These are phyloP conservation scores for Campoplex capitator DNA, from an alignment of 2,888 invertebrate genomes.

Conservation along the genomic window DNA sequence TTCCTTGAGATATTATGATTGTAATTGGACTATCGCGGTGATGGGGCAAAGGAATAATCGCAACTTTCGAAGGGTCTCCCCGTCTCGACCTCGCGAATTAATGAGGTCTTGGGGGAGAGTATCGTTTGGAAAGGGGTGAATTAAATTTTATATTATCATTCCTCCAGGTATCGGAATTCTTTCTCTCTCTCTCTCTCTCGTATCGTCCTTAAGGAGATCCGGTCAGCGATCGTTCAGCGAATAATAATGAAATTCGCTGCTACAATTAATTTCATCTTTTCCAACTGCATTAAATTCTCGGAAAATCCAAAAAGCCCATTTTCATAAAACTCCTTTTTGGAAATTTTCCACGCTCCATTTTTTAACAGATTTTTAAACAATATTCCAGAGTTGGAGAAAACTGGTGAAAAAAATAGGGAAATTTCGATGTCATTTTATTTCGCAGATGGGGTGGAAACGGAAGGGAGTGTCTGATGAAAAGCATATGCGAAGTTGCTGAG, in stretches of 20 bases:
- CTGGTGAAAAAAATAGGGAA: background rate
- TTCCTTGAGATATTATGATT: conserved; percentile 52
- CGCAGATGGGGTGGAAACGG: conserved; percentile 88
- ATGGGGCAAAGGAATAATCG: conserved; percentile 15
- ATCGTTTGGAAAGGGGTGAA: conserved; percentile 7
- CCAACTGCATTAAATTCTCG: background rate
- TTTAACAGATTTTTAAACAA: background rate
- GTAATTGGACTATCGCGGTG: conserved; percentile 43
- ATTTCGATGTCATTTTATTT: conserved; percentile 14
- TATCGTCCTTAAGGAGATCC: background rate
- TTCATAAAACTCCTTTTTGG: background rate
- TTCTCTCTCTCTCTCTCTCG: background rate
- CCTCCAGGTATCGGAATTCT: background rate
- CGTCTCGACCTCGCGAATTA: conserved; percentile 46
- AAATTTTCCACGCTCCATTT: background rate
- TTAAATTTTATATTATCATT: background rate
- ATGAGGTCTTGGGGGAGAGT: conserved; percentile 47
- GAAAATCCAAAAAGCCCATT: background rate
- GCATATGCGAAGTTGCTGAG: conserved; percentile 89
- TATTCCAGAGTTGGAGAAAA: background rate
- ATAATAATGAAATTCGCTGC: background rate
- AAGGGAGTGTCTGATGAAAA: conserved; percentile 88
- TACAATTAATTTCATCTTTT: background rate
- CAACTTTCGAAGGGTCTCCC: conserved; percentile 34
- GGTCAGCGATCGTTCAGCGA: background rate